These are phyloP conservation scores for Hypolimnas misippus DNA, from an alignment of 2,888 invertebrate species.

Conservation along the genomic window DNA sequence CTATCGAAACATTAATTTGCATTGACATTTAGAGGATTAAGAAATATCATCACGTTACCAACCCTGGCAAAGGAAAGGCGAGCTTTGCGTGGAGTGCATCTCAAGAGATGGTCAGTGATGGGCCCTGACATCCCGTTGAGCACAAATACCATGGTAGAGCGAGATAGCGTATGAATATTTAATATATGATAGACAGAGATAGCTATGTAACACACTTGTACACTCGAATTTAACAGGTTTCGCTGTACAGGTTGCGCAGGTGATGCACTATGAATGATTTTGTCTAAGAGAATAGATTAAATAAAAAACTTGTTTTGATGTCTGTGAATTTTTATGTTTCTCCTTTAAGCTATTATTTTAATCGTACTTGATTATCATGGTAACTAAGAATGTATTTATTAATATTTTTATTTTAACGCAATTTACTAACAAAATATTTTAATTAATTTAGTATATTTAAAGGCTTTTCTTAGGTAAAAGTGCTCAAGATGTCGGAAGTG, in stretches of 20 bases:
- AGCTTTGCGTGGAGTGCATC: constrained; percentile 52
- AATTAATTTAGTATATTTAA: too few relatives aligned
- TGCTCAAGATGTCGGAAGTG: too few relatives aligned
- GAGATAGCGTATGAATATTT: constrained; percentile 40
- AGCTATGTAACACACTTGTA: constrained; percentile 19
- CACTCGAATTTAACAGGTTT: constrained; percentile 39
- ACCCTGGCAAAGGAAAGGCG: constrained; percentile 47
- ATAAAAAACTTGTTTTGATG: constrained; percentile 16
- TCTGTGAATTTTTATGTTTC: background rate
- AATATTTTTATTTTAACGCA: background rate
- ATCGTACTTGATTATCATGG: background rate
- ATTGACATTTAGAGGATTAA: constrained; percentile 16
- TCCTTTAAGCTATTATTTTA: background rate
- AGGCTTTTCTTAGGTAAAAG: too few relatives aligned
- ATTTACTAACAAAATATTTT: too few relatives aligned
- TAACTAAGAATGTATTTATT: background rate
- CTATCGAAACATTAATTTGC: background rate
- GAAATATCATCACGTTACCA: constrained; percentile 25
- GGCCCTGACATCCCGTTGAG: constrained; percentile 53
- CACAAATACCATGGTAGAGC: constrained; percentile 49
- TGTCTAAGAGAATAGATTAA: constrained; percentile 29
- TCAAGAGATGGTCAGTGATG: constrained; percentile 43
- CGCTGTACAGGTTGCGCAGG: constrained; percentile 39
- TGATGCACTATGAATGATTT: constrained; percentile 41
- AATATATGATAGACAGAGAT: constrained; percentile 25